A percentile compares a stretch with the other conserved stretches of the same genome.
Evolutionary conservation across 2,113 vertebrate genomes (phyloP).

Genomic region (Camelus dromedarius): DNA sequence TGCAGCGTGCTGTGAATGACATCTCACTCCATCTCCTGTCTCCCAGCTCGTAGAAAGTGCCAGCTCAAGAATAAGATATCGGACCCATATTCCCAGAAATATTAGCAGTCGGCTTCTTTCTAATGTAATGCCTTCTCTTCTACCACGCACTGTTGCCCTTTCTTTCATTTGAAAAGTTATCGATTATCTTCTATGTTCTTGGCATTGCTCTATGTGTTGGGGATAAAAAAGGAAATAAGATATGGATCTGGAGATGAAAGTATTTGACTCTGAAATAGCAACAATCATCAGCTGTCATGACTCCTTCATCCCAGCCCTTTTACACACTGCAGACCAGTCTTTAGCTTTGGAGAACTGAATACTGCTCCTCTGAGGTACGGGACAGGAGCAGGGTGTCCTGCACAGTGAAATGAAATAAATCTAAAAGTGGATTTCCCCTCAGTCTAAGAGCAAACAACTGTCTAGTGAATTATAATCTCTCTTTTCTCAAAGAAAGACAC

Average conservation of each 20-base stretch:
- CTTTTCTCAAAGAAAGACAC: background rate
- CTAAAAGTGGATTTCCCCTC: background rate
- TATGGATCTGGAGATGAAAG: background rate
- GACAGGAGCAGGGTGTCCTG: background rate
- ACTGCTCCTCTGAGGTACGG: background rate
- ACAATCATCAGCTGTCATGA: background rate
- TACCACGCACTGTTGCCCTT: background rate
- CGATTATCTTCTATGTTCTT: slow-evolving; percentile 32
- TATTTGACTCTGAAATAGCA: background rate
- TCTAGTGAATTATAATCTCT: slow-evolving; percentile 20
- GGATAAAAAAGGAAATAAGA: slow-evolving; percentile 15
- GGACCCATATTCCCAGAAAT: background rate
- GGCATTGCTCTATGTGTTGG: background rate
- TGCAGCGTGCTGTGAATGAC: background rate
- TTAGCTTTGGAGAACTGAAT: background rate
- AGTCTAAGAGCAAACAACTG: background rate
- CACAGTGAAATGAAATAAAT: background rate
- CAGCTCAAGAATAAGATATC: background rate
- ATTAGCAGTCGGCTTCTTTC: background rate
- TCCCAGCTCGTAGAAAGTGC: background rate
- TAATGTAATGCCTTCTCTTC: background rate
- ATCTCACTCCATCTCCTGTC: background rate
- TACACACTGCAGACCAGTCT: rapidly evolving
- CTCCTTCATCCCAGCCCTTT: background rate
- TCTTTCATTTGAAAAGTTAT: slow-evolving; percentile 36